Percentiles rank a stretch among this genome's conserved stretches.
Conservation (phyloP, 2,888 invertebrate species). For the Alviniconcha strummeri region DNA sequence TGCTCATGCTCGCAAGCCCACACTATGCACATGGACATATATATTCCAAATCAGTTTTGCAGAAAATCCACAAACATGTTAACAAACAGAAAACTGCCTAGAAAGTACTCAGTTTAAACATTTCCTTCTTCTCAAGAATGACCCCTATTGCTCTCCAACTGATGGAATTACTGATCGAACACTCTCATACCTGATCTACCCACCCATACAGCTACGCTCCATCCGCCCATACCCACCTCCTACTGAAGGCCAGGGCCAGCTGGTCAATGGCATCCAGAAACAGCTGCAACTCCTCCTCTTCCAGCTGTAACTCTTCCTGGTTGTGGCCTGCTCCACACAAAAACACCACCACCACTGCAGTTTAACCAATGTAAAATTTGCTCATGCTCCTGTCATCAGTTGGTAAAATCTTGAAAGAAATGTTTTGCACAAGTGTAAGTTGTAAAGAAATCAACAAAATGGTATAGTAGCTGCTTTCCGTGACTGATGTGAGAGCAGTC, state of each 20-base stretch:
- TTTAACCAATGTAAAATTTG: too few species aligned
- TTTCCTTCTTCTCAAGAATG: too few species aligned
- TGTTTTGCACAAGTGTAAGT: too few species aligned
- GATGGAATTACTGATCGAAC: too few species aligned
- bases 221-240: conserved; percentile 61
- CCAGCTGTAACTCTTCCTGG: conserved; percentile 72
- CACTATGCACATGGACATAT: background rate
- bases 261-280: conserved; percentile 75
- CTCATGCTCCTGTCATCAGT: too few species aligned
- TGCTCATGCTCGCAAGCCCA: too few species aligned
- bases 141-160: too few species aligned
- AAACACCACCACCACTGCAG: background rate
- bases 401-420: too few species aligned
- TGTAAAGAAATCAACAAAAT: background rate
- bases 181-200: background rate
- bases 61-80: background rate
- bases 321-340: conserved; percentile 67
- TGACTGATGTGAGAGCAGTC: too few species aligned
- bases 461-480: too few species aligned
- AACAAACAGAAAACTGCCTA: background rate
- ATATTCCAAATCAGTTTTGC: background rate
- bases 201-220: background rate
- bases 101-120: too few species aligned
- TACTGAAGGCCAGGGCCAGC: conserved; percentile 75
- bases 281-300: conserved; percentile 68